Evolutionary conservation across 2,888 invertebrate genomes (phyloP).

Genomic region (Polydrusus cervinus): DNA sequence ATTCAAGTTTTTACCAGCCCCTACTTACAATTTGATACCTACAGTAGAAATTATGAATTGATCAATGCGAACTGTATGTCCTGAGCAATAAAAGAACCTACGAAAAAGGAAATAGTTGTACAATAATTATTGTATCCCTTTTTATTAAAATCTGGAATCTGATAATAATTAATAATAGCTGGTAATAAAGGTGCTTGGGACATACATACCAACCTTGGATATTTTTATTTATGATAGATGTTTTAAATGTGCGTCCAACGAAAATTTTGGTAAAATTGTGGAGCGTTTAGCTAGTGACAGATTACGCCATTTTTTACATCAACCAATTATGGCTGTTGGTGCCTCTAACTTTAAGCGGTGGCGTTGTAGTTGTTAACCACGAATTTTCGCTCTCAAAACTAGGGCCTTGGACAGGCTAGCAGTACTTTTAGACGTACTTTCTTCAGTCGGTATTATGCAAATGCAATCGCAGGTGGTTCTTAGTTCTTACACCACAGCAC

Average conservation of each 20-base stretch:
- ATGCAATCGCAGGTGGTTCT: too few relatives aligned
- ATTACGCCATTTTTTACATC: conserved; percentile 70
- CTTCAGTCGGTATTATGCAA: not conserved
- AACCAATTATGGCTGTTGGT: conserved; percentile 68
- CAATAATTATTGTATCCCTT: too few relatives aligned
- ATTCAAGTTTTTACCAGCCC: too few relatives aligned
- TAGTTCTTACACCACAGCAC: too few relatives aligned
- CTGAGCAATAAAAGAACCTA: not conserved
- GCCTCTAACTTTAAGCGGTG: conserved; percentile 61
- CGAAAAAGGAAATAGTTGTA: too few relatives aligned
- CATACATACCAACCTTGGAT: too few relatives aligned
- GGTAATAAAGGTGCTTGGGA: too few relatives aligned
- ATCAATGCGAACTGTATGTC: not conserved
- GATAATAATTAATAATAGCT: not conserved
- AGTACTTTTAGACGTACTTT: conserved; percentile 12
- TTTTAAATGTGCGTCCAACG: not conserved
- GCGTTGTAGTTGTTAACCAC: conserved; percentile 55
- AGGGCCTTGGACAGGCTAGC: conserved; percentile 42
- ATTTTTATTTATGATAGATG: not conserved
- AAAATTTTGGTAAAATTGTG: conserved; percentile 47
- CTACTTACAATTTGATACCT: too few relatives aligned
- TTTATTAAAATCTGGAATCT: not conserved
- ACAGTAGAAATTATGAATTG: not conserved
- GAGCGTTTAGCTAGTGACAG: conserved; percentile 64
- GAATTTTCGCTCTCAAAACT: conserved; percentile 46